Conservation (phyloP, 2,113 vertebrate species). For the Clarias magur region DNA sequence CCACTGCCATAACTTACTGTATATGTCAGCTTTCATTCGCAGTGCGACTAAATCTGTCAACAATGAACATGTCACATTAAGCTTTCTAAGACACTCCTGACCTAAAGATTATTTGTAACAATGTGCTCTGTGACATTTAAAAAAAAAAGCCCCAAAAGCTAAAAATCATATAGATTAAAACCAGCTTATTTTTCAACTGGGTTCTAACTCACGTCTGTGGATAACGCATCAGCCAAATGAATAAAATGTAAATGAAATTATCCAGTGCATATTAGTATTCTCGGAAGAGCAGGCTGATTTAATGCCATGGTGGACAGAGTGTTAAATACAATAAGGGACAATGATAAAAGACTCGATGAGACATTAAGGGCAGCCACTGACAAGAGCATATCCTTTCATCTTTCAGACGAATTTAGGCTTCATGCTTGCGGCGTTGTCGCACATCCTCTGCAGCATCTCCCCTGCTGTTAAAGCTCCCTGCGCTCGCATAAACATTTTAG, state of each 20-base stretch:
- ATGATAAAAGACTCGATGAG: slow-evolving; percentile 10
- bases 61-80: neutral
- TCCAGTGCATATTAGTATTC: neutral
- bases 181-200: neutral
- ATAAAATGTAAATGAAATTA: slow-evolving; percentile 16
- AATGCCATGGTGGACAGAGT: neutral
- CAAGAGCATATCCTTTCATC: slow-evolving; percentile 12
- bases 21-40: neutral
- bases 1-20: neutral
- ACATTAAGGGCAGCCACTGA: slow-evolving; percentile 22
- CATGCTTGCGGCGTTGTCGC: neutral
- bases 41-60: neutral
- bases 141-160: neutral
- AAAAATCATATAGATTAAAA: neutral
- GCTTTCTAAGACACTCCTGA: neutral
- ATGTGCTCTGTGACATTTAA: neutral
- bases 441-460: slow-evolving; percentile 26
- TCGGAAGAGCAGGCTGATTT: neutral
- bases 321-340: slow-evolving; percentile 8
- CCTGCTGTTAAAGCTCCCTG: neutral
- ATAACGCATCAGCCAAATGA: neutral
- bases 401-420: slow-evolving; percentile 19
- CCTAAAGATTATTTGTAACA: neutral
- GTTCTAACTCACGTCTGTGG: neutral
- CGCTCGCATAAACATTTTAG: slow-evolving; percentile 20